A percentile compares a stretch with the other conserved stretches of the same genome.
Conservation (phyloP, 2,888 invertebrate genomes). For the Phortica okadai region DNA sequence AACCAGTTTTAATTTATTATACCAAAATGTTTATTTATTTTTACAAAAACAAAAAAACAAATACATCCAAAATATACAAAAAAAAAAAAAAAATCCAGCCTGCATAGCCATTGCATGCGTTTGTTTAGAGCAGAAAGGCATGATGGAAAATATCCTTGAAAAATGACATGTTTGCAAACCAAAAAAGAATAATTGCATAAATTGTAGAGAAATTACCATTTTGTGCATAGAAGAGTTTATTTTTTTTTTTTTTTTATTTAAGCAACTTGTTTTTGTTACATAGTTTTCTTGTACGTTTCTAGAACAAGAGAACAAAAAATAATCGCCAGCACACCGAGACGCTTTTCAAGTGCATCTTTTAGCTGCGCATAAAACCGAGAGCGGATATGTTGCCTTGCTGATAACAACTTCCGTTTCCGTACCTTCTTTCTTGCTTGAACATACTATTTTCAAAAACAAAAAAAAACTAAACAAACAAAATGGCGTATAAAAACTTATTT, state of each 20-base stretch:
- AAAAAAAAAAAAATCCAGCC: background rate
- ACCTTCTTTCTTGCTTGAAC: background rate
- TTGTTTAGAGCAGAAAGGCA: slow-evolving; percentile 7
- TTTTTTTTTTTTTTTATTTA: slow-evolving; percentile 32
- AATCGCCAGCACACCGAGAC: background rate
- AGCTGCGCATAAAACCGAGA: slow-evolving; percentile 1
- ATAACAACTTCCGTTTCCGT: slow-evolving; percentile 26
- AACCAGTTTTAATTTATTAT: slow-evolving; percentile 13
- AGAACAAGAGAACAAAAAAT: background rate
- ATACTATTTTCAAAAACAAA: background rate
- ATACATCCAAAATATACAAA: background rate
- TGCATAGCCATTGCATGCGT: slow-evolving; percentile 9
- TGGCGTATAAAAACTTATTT: background rate
- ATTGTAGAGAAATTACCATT: slow-evolving; percentile 10
- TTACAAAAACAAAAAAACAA: background rate
- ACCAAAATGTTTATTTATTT: background rate
- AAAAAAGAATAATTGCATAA: slow-evolving; percentile 7
- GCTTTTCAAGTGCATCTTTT: slow-evolving; percentile 17
- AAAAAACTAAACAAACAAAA: slow-evolving; percentile 1
- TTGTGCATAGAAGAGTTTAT: background rate
- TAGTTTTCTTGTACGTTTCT: slow-evolving; percentile 49
- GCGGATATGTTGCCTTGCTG: slow-evolving; percentile 36
- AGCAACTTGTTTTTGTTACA: slow-evolving; percentile 48
- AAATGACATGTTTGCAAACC: background rate
- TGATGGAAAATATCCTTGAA: slow-evolving; percentile 3